Conservation (phyloP, 2,888 invertebrate genomes). For the Cephalotes varians region DNA sequence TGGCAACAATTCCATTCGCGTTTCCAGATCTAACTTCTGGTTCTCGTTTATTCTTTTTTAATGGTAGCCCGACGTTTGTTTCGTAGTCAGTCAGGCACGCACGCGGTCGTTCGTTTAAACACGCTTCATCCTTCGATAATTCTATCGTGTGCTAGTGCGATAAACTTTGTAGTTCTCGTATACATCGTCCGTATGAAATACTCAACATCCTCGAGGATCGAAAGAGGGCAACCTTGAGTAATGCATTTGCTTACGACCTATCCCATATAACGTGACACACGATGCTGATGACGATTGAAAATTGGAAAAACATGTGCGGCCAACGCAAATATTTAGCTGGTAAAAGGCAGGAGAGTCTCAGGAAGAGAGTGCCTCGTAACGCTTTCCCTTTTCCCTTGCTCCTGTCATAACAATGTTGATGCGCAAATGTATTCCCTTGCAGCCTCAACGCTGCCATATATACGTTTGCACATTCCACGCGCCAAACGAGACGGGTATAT, state of each 20-base stretch:
- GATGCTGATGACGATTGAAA: slow-evolving; percentile 66
- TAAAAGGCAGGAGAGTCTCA: slow-evolving; percentile 64
- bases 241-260: slow-evolving; percentile 67
- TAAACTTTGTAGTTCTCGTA: slow-evolving; percentile 19
- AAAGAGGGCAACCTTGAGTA: slow-evolving; percentile 65
- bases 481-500: slow-evolving; percentile 10
- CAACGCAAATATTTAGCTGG: slow-evolving; percentile 76
- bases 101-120: slow-evolving; percentile 11
- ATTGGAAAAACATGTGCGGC: slow-evolving; percentile 70
- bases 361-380: slow-evolving; percentile 24
- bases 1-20: not conserved
- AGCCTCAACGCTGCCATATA: slow-evolving; percentile 3
- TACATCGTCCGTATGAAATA: not conserved
- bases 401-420: slow-evolving; percentile 43
- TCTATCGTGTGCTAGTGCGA: slow-evolving; percentile 17
- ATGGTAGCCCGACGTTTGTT: not conserved
- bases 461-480: not conserved
- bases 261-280: slow-evolving; percentile 68
- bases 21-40: slow-evolving; percentile 24
- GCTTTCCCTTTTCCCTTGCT: slow-evolving; percentile 50
- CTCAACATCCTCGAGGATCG: not conserved
- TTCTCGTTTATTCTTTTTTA: slow-evolving; percentile 22
- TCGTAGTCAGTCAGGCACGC: not conserved
- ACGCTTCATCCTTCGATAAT: slow-evolving; percentile 27
- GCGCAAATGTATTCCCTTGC: slow-evolving; percentile 35